Conservation (phyloP, 2,888 invertebrate genomes). For the Pyrrhia umbra region DNA sequence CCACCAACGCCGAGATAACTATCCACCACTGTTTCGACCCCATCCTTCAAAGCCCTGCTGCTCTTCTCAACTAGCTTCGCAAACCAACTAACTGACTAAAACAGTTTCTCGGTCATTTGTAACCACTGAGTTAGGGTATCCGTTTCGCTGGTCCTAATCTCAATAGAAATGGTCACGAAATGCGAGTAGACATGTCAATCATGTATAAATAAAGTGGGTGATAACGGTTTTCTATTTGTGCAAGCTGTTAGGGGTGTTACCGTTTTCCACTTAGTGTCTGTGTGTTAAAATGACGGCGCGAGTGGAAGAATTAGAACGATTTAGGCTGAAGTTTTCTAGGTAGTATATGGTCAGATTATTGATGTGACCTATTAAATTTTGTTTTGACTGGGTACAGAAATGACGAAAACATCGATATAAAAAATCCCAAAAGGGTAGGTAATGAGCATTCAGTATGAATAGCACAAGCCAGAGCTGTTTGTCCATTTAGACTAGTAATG, state of each 20-base stretch:
- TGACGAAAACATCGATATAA: not conserved
- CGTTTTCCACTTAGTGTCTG: constrained; percentile 82
- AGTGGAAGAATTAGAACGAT: constrained; percentile 50
- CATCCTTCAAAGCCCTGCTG: constrained; percentile 62
- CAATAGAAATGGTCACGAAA: constrained; percentile 68
- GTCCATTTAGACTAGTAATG: too few relatives aligned
- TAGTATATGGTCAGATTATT: not conserved
- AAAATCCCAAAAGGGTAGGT: not conserved
- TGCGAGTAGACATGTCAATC: constrained; percentile 71
- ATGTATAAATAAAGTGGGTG: constrained; percentile 82
- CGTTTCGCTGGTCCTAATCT: constrained; percentile 51
- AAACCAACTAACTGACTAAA: constrained; percentile 13
- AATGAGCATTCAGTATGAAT: too few relatives aligned
- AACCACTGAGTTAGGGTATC: constrained; percentile 23
- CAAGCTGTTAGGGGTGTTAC: constrained; percentile 81
- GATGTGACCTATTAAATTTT: constrained; percentile 20
- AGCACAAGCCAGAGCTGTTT: too few relatives aligned
- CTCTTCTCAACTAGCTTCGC: constrained; percentile 12
- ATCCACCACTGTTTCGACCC: constrained; percentile 70
- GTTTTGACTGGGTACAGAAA: too few relatives aligned
- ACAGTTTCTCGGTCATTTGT: constrained; percentile 53
- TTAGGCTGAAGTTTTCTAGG: constrained; percentile 27
- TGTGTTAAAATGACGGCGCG: constrained; percentile 61
- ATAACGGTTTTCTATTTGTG: constrained; percentile 85
- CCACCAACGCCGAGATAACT: constrained; percentile 64